Percentiles rank a stretch among this genome's conserved stretches.
These are phyloP conservation scores for Alsophila aescularia DNA, from an alignment of 2,888 invertebrate genomes.

Conservation along the genomic window DNA sequence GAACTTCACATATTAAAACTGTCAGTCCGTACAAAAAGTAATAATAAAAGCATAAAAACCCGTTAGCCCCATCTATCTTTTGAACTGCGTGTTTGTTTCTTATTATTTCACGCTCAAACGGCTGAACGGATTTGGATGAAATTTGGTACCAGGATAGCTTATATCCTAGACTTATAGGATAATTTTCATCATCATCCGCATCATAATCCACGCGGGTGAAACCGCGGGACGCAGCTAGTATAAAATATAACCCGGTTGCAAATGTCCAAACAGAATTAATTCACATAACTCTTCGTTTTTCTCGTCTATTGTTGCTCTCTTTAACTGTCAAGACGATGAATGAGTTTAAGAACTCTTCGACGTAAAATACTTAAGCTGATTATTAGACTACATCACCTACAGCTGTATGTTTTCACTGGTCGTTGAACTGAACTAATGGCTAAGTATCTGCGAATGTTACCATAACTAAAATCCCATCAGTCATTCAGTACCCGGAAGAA, in stretches of 20 bases:
- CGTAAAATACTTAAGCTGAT: slow-evolving; percentile 13
- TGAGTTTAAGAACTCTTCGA: neutral
- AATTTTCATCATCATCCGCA: too few species aligned
- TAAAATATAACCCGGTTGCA: slow-evolving; percentile 10
- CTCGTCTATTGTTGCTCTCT: slow-evolving; percentile 7
- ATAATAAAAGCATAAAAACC: too few species aligned
- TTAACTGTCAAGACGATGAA: slow-evolving; percentile 1
- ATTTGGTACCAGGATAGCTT: too few species aligned
- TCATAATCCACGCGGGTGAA: too few species aligned
- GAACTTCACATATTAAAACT: too few species aligned
- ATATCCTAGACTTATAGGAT: too few species aligned
- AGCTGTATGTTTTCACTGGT: slow-evolving; percentile 42
- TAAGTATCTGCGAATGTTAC: slow-evolving; percentile 38
- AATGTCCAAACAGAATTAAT: neutral
- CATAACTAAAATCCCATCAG: slow-evolving; percentile 55
- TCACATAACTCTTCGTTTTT: neutral
- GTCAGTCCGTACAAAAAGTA: too few species aligned
- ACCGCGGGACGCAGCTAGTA: too few species aligned
- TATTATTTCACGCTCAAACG: too few species aligned
- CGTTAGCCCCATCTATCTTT: too few species aligned
- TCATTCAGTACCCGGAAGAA: slow-evolving; percentile 67
- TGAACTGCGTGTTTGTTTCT: too few species aligned
- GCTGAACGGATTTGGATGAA: too few species aligned
- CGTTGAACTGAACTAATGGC: slow-evolving; percentile 56
- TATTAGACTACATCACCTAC: neutral